Percentiles rank a stretch among this genome's conserved stretches.
Evolutionary conservation across 30 jellyfish, hydroid and myxozoan species (phyloP).

Genomic region (Pseudorhiza aurosa): DNA sequence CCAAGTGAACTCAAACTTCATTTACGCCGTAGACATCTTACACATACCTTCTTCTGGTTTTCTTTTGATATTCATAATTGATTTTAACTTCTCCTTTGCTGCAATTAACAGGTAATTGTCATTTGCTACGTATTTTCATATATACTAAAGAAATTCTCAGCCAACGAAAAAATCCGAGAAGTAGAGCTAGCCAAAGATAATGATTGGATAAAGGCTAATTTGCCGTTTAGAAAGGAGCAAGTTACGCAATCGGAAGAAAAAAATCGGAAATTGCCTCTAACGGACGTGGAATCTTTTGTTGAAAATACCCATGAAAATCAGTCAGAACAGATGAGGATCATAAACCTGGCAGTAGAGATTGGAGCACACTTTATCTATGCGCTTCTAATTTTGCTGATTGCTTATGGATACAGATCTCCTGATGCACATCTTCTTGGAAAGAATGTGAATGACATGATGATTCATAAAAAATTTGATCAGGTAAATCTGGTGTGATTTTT

Average conservation of each 20-base stretch:
- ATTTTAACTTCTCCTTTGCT: not conserved
- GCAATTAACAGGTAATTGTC: constrained; percentile 47
- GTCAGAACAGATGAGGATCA: constrained; percentile 40
- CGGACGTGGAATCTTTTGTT: constrained; percentile 40
- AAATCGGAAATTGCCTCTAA: constrained; percentile 23
- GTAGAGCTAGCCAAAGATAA: constrained; percentile 37
- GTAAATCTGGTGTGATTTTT: too few species aligned
- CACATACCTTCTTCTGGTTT: too few species aligned
- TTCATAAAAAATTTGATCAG: constrained; percentile 75
- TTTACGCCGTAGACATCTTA: too few species aligned
- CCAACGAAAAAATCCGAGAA: constrained; percentile 58
- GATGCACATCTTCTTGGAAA: constrained; percentile 65
- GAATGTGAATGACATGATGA: constrained; percentile 43
- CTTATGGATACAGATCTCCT: constrained; percentile 95
- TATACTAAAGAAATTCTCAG: constrained; percentile 58
- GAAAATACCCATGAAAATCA: constrained; percentile 38
- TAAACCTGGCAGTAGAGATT: constrained; percentile 56
- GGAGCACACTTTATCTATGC: constrained; percentile 48
- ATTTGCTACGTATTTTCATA: constrained; percentile 66
- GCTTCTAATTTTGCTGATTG: constrained; percentile 65
- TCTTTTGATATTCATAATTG: too few species aligned
- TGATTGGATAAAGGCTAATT: constrained; percentile 13
- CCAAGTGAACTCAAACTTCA: too few species aligned
- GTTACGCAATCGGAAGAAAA: not conserved
- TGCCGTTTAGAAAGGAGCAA: constrained; percentile 18